Evolutionary conservation across 2,797 vertebrate genomes (phyloP).

Genomic region (Pristis pectinata): DNA sequence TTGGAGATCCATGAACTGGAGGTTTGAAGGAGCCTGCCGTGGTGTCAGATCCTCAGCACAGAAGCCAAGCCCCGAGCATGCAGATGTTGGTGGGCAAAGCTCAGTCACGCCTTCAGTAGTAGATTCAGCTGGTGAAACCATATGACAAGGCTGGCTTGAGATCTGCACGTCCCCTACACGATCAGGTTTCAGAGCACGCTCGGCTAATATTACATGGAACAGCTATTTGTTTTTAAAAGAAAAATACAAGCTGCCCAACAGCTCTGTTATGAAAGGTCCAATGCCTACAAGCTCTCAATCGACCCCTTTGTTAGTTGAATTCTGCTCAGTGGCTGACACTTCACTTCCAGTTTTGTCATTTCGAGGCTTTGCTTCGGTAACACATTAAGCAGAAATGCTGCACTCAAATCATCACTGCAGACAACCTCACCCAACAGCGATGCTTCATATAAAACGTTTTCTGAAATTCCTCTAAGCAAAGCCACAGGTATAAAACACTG

Average conservation of each 20-base stretch:
- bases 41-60: too few relatives aligned
- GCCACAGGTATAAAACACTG: background rate
- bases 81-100: too few relatives aligned
- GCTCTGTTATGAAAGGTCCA: background rate
- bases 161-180: background rate
- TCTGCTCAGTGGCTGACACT: background rate
- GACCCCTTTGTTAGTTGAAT: background rate
- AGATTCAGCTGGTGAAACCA: too few relatives aligned
- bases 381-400: background rate
- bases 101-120: too few relatives aligned
- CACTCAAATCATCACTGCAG: background rate
- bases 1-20: too few relatives aligned
- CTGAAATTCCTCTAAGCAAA: background rate
- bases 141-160: background rate
- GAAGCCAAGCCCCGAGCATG: too few relatives aligned
- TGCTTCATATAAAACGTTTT: background rate
- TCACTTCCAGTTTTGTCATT: background rate
- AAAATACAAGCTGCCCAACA: background rate
- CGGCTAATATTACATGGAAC: background rate
- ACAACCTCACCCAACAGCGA: background rate
- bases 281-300: background rate
- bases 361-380: background rate
- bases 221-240: background rate
- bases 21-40: too few relatives aligned
- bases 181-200: background rate